Evolutionary conservation across 2,797 vertebrate species (phyloP).

Genomic region (Falco peregrinus): DNA sequence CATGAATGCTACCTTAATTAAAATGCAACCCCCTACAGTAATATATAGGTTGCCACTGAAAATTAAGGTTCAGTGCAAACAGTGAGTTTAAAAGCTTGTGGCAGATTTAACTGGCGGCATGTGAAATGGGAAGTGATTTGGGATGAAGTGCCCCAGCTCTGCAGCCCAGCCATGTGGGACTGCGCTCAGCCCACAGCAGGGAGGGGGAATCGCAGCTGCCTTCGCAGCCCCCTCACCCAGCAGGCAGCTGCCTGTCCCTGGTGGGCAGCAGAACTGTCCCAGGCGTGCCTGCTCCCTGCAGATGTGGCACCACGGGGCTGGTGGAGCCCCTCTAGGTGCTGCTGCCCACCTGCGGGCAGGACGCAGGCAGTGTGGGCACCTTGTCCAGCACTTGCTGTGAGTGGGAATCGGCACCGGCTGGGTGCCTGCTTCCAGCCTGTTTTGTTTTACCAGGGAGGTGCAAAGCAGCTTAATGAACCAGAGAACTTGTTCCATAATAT

Average conservation of each 20-base stretch:
- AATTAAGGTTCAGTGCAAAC: not conserved
- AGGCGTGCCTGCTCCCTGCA: accelerated
- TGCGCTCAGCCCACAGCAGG: accelerated
- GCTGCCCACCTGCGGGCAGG: not conserved
- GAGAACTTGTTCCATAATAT: not conserved
- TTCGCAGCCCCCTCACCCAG: accelerated
- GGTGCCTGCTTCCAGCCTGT: not conserved
- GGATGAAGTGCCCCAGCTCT: not conserved
- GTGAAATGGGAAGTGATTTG: not conserved
- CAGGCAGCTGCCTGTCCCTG: not conserved
- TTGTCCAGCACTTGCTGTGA: accelerated
- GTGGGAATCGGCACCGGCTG: not conserved
- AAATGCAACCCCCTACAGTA: not conserved
- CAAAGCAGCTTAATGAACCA: not conserved
- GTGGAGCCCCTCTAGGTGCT: not conserved
- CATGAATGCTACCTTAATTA: constrained; percentile 29
- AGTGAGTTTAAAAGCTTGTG: not conserved
- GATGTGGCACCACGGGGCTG: accelerated
- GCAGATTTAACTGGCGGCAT: not conserved
- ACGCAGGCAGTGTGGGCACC: accelerated
- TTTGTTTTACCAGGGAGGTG: not conserved
- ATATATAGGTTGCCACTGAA: constrained; percentile 25
- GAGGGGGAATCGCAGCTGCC: not conserved
- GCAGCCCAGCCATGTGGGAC: accelerated
- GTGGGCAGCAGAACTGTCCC: not conserved